These are phyloP conservation scores for Phoenicopterus ruber DNA, from an alignment of 2,113 vertebrate species.

Conservation along the genomic window DNA sequence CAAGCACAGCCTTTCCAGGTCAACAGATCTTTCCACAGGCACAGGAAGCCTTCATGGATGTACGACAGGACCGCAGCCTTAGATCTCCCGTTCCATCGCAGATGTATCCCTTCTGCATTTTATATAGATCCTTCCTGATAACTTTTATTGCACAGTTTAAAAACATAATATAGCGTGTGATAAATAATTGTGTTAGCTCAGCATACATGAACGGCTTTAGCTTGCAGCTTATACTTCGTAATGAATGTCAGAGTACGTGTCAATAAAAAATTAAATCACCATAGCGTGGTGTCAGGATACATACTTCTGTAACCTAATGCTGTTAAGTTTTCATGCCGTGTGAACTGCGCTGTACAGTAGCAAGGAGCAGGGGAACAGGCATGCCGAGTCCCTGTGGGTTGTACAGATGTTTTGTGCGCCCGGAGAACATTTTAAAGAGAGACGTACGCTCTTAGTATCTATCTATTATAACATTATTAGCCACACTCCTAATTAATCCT, in stretches of 20 bases:
- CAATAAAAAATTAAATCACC: slow-evolving; percentile 5
- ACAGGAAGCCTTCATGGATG: not conserved
- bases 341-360: not conserved
- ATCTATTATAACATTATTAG: slow-evolving; percentile 76
- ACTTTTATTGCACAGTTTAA: not conserved
- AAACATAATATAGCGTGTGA: not conserved
- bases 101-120: not conserved
- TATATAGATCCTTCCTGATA: not conserved
- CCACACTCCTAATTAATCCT: slow-evolving; percentile 81
- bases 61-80: not conserved
- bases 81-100: not conserved
- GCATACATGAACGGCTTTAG: not conserved
- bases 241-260: not conserved
- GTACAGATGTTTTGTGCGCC: not conserved
- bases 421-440: not conserved
- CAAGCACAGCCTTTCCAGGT: not conserved
- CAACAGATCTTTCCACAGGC: not conserved
- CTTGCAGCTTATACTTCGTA: not conserved
- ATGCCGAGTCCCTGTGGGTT: not conserved
- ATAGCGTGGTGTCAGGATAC: not conserved
- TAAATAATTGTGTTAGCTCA: not conserved
- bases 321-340: not conserved
- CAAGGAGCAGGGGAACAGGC: not conserved
- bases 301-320: not conserved
- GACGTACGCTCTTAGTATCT: rapidly evolving